These are phyloP conservation scores for Diarsia dahlii DNA, from an alignment of 2,888 invertebrate species.

Conservation along the genomic window DNA sequence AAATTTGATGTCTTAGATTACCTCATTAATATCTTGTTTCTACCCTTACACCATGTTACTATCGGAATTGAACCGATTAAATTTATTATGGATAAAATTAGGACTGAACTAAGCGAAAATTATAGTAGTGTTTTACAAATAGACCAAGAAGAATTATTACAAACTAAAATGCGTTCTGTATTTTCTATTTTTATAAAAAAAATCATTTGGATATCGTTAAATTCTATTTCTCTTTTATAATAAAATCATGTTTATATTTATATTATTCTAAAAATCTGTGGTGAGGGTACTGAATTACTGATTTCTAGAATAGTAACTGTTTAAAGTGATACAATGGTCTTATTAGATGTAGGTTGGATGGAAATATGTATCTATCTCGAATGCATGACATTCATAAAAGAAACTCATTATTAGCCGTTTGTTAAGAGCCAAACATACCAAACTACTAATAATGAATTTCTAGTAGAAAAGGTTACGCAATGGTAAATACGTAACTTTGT, in stretches of 20 bases:
- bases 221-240: constrained; percentile 52
- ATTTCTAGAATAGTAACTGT: constrained; percentile 50
- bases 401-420: too few species aligned
- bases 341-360: constrained; percentile 51
- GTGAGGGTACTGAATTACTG: constrained; percentile 33
- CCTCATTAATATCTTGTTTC: constrained; percentile 43
- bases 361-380: constrained; percentile 36
- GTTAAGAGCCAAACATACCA: background rate
- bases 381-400: background rate
- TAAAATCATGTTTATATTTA: constrained; percentile 41
- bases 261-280: constrained; percentile 48
- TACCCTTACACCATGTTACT: constrained; percentile 36
- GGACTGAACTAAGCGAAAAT: constrained; percentile 57
- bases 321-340: constrained; percentile 38
- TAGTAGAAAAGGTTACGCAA: background rate
- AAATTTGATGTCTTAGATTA: constrained; percentile 40
- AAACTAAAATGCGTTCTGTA: constrained; percentile 49
- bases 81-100: constrained; percentile 37
- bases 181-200: constrained; percentile 62
- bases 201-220: constrained; percentile 53
- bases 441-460: background rate
- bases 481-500: background rate
- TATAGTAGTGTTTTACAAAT: constrained; percentile 50
- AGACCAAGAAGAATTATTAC: constrained; percentile 42
- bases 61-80: constrained; percentile 51